A percentile compares a stretch with the other conserved stretches of the same genome.
These are phyloP conservation scores for Aldabrachelys gigantea DNA, from an alignment of 2,113 vertebrate genomes.

Conservation along the genomic window DNA sequence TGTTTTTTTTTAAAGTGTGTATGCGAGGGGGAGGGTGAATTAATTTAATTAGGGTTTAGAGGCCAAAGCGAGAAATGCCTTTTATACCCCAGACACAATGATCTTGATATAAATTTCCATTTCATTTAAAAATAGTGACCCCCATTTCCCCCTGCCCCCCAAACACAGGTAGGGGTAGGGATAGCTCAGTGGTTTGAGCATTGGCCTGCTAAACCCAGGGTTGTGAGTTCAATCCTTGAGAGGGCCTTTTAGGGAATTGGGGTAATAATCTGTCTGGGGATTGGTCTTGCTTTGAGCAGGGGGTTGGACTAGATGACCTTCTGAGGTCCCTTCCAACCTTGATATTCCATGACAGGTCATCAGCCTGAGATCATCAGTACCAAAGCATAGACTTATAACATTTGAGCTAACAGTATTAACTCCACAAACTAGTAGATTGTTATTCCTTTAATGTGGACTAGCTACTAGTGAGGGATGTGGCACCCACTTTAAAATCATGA, in stretches of 20 bases:
- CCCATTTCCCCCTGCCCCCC: too few species aligned
- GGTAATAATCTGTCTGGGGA: too few species aligned
- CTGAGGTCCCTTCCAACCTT: too few species aligned
- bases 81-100: background rate
- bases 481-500: background rate
- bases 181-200: too few species aligned
- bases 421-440: background rate
- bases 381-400: background rate
- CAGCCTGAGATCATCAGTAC: background rate
- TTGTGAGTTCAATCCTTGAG: too few species aligned
- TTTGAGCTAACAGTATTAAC: background rate
- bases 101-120: background rate
- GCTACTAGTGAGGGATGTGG: background rate
- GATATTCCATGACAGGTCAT: background rate
- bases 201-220: too few species aligned
- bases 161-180: background rate
- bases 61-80: background rate
- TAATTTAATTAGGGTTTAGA: background rate
- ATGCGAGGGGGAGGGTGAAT: background rate
- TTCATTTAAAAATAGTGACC: background rate
- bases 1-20: background rate
- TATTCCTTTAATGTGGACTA: background rate
- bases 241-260: too few species aligned
- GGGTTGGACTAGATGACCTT: too few species aligned
- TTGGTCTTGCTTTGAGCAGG: too few species aligned